Percentiles rank a stretch among this genome's conserved stretches.
phyloP scores from a whole-genome alignment of 2,113 vertebrate species.

The Mastomys coucha region DNA sequence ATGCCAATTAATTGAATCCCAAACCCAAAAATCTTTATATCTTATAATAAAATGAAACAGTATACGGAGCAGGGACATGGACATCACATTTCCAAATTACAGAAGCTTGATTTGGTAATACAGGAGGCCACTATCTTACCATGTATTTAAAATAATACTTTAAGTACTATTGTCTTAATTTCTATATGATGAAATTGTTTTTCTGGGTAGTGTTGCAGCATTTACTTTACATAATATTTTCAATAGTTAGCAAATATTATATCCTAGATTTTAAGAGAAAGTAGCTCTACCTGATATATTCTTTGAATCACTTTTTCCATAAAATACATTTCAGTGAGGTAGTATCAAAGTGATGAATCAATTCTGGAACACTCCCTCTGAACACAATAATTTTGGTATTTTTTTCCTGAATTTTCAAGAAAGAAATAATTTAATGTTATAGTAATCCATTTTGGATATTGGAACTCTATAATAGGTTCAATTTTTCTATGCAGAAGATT shows the following conservation, averaged over 20 bases:
- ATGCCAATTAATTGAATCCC: not conserved
- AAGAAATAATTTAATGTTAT: conserved; percentile 31
- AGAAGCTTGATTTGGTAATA: not conserved
- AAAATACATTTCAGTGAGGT: conserved; percentile 40
- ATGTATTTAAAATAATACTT: not conserved
- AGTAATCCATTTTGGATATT: conserved; percentile 22
- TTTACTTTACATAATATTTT: not conserved
- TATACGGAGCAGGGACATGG: not conserved
- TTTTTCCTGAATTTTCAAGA: conserved; percentile 11
- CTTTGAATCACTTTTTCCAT: conserved; percentile 52
- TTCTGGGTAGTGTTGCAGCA: not conserved
- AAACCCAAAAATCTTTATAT: not conserved
- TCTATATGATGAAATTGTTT: not conserved
- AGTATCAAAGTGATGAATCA: conserved; percentile 57
- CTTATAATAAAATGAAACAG: not conserved
- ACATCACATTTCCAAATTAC: not conserved
- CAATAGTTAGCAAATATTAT: not conserved
- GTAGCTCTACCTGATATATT: not conserved
- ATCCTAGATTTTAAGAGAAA: conserved; percentile 22
- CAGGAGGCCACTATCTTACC: not conserved
- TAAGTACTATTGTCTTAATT: not conserved
- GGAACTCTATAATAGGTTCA: not conserved
- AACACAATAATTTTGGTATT: conserved; percentile 27
- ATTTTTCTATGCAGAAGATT: conserved; percentile 21
- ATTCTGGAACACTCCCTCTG: not conserved